Percentiles rank a stretch among this genome's conserved stretches.
phyloP scores from a whole-genome alignment of 2,888 invertebrate genomes.

The Cepaea hortensis region DNA sequence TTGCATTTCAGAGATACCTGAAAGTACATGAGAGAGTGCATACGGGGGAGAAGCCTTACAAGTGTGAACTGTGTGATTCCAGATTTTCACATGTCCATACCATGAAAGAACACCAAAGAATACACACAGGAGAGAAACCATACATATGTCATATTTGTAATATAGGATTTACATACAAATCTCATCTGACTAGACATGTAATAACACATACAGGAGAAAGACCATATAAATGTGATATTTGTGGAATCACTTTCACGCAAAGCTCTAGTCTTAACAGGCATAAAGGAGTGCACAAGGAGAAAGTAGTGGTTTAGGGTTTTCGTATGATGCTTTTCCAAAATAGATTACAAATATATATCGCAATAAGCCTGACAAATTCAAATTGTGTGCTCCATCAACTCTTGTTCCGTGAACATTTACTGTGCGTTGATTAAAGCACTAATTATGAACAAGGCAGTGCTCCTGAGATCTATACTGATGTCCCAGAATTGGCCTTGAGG shows the following conservation, averaged over 20 bases:
- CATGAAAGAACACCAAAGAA: neutral
- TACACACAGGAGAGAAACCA: neutral
- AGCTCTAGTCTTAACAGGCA: conserved; percentile 28
- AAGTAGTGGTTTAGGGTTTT: no score
- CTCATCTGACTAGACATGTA: neutral
- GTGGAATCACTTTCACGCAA: conserved; percentile 43
- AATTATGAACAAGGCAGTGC: no score
- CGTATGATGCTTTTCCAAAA: no score
- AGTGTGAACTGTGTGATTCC: neutral
- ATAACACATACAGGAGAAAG: conserved; percentile 7
- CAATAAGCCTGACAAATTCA: no score
- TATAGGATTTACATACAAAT: neutral
- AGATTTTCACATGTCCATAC: neutral
- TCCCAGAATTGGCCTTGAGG: no score
- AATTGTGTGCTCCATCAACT: no score
- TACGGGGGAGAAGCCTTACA: neutral
- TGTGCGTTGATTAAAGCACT: no score
- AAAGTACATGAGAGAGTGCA: neutral
- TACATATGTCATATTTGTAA: neutral
- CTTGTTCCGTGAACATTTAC: no score
- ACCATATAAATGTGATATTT: conserved; percentile 3
- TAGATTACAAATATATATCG: no score
- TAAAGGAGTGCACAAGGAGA: conserved; percentile 17
- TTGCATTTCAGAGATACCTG: neutral
- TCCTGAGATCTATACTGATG: no score